Evolutionary conservation across 2,113 vertebrate genomes (phyloP), one percentile per base, ranked within the genome.

Genomic region (Nothobranchius furzeri): DNA sequence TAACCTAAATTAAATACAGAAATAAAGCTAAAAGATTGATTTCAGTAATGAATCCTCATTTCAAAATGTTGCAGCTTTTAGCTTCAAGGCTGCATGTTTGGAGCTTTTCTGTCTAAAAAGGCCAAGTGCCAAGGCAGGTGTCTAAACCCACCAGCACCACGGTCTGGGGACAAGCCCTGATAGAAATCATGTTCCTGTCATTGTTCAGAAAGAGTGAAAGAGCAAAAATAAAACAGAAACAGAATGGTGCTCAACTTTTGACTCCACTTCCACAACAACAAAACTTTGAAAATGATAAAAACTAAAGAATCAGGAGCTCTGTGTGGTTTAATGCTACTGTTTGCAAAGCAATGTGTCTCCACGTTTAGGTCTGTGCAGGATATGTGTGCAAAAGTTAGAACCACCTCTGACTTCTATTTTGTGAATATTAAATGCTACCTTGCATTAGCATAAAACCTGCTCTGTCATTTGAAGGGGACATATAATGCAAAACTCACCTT

Each of bases 141-240:
- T 20, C 20, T 20, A 20, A 20, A 20, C 20, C 20, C 58, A 47
- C 20, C 68, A 70, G 55, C 70, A 79, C 53, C 35, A 43, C 15
- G 36, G 42, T 69, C 49, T 46, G 66, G 58, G 61, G 74, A 78
- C 61, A 82, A 52, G 63, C 48, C 62, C 43, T 43, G 53, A 85
- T 40, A 52, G 68, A 80, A 76, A 64, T 70, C 62, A 37, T 37
- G 75, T 89, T 82, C 76, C 74, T 73, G 68, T 78, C 48, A 80
- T 86, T 85, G 82, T 87, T 68, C n/a, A 25, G 30, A 60, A 17
- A 30, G 0, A 69, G 49, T 49, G 0, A 51, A 37, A 40, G 37
- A 20, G 60, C 65, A 17, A 58, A 12, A 10, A 40, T 17, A 11
- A 46, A 20, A 59, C 15, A 49, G 12, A 42, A 43, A 48, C 36